Conservation (phyloP, 2,113 vertebrate genomes). For the Enhydra lutris region DNA sequence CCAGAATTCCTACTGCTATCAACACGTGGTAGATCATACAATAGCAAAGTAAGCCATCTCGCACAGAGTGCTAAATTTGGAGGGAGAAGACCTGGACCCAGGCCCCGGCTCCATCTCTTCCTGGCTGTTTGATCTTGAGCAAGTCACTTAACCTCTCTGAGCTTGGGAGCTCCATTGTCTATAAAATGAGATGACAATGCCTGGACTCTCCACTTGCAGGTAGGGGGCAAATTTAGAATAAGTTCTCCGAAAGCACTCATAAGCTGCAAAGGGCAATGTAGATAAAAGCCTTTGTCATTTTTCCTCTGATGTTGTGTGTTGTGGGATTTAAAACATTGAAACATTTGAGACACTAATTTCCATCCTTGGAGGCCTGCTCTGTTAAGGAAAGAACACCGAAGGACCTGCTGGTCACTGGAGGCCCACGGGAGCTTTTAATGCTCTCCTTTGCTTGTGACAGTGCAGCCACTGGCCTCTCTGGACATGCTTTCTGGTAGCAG, state of each 20-base stretch:
- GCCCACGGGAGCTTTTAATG: not conserved
- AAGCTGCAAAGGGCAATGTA: not conserved
- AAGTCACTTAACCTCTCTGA: not conserved
- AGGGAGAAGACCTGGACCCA: not conserved
- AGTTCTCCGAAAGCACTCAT: not conserved
- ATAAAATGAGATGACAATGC: not conserved
- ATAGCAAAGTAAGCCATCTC: not conserved
- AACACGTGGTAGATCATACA: not conserved
- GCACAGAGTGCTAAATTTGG: not conserved
- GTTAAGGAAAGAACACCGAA: not conserved
- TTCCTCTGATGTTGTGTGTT: not conserved
- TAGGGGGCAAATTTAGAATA: not conserved
- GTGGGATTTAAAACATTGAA: not conserved
- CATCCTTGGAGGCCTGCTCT: not conserved
- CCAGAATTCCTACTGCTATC: not conserved
- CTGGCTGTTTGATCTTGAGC: not conserved
- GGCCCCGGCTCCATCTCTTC: not conserved
- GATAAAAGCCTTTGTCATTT: not conserved
- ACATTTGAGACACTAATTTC: not conserved
- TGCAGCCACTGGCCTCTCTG: fast-evolving
- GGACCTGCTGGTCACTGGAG: not conserved
- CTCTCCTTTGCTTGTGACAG: not conserved
- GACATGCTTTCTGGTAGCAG: not conserved
- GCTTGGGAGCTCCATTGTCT: not conserved
- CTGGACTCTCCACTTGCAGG: not conserved